A percentile compares a stretch with the other conserved stretches of the same genome.
Conservation (phyloP, 92 coral and sea anemone species). For the Porites cylindrica region DNA sequence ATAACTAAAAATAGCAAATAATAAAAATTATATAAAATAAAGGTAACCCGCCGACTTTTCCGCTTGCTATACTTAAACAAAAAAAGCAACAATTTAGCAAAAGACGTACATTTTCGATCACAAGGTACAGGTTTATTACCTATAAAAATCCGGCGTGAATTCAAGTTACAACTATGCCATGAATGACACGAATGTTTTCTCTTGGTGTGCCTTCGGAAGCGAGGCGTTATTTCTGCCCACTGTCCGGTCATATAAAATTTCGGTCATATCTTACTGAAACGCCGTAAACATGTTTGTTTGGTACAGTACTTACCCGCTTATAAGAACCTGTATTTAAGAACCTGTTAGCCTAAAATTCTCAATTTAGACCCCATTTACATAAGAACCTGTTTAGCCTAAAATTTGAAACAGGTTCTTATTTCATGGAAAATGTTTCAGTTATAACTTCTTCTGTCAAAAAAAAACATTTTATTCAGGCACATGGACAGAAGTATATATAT, state of each 20-base stretch:
- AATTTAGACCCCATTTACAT: no score
- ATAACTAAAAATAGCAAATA: no score
- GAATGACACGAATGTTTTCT: background rate
- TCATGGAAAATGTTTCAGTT: no score
- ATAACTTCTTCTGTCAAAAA: no score
- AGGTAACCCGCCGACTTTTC: background rate
- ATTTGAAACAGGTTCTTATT: no score
- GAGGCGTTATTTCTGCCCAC: slow-evolving; percentile 21
- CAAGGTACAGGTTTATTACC: background rate
- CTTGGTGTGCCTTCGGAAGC: slow-evolving; percentile 5
- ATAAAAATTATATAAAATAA: no score
- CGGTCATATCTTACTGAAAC: background rate
- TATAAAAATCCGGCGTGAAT: background rate
- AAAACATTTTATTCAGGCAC: no score
- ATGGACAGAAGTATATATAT: no score
- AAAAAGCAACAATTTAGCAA: background rate
- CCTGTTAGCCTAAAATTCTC: no score
- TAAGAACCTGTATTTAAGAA: no score
- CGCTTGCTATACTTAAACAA: background rate
- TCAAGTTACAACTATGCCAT: background rate
- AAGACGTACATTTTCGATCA: background rate
- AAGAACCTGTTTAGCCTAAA: no score
- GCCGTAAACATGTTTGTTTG: slow-evolving; percentile 6
- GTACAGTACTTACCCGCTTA: no score
- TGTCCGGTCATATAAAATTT: background rate